Evolutionary conservation across 2,888 invertebrate genomes (phyloP).

Genomic region (Heliconius sara): DNA sequence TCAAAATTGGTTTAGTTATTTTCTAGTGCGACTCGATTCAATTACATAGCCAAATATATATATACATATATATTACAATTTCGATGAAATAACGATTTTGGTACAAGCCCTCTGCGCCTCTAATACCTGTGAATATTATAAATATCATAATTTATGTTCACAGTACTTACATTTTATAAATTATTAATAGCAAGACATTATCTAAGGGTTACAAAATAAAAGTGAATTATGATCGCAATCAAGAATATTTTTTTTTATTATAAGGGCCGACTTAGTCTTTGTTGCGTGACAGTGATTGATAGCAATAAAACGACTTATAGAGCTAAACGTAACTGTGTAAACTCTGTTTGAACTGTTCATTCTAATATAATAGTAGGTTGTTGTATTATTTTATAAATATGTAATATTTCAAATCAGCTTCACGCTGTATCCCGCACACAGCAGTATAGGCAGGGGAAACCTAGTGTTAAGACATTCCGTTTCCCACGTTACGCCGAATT

Average conservation of each 20-base stretch:
- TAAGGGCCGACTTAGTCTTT: constrained; percentile 55
- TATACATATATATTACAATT: too few species aligned
- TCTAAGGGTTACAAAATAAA: constrained; percentile 51
- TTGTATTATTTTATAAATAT: neutral
- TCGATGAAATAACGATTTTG: neutral
- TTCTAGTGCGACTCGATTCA: too few species aligned
- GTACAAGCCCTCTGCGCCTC: too few species aligned
- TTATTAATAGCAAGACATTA: neutral
- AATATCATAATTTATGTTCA: too few species aligned
- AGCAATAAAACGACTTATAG: constrained; percentile 54
- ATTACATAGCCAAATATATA: too few species aligned
- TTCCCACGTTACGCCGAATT: too few species aligned
- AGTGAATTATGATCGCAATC: constrained; percentile 52
- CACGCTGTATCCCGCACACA: too few species aligned
- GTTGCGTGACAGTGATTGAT: constrained; percentile 70
- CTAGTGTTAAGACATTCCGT: too few species aligned
- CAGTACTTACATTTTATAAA: too few species aligned
- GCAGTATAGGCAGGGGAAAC: too few species aligned
- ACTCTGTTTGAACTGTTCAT: constrained; percentile 6
- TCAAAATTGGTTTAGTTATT: constrained; percentile 39
- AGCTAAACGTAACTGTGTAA: neutral
- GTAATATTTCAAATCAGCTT: neutral
- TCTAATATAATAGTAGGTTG: neutral
- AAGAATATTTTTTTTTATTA: constrained; percentile 59
- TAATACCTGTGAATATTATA: too few species aligned